Percentiles rank a stretch among this genome's conserved stretches.
Evolutionary conservation across 2,797 vertebrate genomes (phyloP).

Genomic region (Acrossocheilus wenchowensis): DNA sequence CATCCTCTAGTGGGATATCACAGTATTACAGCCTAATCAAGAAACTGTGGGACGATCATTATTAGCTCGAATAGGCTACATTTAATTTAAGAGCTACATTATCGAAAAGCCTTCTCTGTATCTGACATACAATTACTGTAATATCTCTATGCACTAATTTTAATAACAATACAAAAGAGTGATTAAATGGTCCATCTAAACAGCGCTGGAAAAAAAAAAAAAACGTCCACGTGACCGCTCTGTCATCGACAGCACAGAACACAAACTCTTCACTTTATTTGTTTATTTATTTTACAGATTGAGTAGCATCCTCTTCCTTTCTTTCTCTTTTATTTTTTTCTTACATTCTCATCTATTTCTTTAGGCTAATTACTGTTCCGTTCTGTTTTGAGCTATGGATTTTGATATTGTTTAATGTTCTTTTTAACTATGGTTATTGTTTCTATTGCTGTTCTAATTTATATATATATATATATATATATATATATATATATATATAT

Average conservation of each 20-base stretch:
- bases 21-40: background rate
- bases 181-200: background rate
- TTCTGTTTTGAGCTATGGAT: background rate
- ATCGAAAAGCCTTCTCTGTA: background rate
- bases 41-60: background rate
- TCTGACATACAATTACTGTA: background rate
- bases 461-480: background rate
- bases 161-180: background rate
- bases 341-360: background rate
- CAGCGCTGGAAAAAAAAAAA: background rate
- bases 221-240: background rate
- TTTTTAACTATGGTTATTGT: background rate
- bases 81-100: background rate
- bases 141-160: background rate
- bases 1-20: slow-evolving; percentile 43
- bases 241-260: background rate
- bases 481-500: background rate
- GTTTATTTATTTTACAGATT: background rate
- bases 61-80: background rate
- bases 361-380: background rate
- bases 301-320: background rate
- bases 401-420: background rate
- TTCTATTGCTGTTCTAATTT: background rate
- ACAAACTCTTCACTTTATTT: no score
- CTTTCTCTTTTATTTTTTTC: background rate